Percentiles rank a stretch among this genome's conserved stretches.
These are phyloP conservation scores for Gallirallus australis DNA, from an alignment of 2,797 vertebrate species.

Conservation along the genomic window DNA sequence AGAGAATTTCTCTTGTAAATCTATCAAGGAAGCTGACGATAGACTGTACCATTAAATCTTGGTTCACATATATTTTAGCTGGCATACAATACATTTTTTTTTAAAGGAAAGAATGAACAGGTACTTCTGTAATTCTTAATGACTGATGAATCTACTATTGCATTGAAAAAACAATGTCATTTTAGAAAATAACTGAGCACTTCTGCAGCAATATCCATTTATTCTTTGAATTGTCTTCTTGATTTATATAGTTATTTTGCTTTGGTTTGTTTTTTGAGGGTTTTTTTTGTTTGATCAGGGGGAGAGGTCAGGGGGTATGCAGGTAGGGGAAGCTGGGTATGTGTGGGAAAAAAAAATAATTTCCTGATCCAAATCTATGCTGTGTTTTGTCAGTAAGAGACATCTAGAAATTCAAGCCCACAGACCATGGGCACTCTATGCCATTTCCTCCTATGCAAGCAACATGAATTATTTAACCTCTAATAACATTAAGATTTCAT, in stretches of 20 bases:
- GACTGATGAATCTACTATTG: conserved; percentile 12
- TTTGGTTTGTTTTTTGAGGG: not conserved
- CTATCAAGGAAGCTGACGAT: not conserved
- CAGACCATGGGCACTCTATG: not conserved
- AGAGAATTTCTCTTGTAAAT: conserved; percentile 5
- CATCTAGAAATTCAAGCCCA: not conserved
- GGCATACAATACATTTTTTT: not conserved
- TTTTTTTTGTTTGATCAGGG: not conserved
- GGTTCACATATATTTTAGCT: conserved; percentile 24
- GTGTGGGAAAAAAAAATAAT: not conserved
- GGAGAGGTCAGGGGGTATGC: too few relatives aligned
- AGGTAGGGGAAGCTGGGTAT: too few relatives aligned
- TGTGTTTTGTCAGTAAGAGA: not conserved
- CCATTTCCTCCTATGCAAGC: conserved; percentile 1
- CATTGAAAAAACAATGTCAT: conserved; percentile 8
- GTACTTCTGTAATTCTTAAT: conserved; percentile 29
- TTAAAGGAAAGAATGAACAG: not conserved
- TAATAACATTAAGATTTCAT: conserved; percentile 59
- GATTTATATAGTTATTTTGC: not conserved
- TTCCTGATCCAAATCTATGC: not conserved
- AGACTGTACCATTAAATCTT: not conserved
- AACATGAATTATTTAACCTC: conserved; percentile 61
- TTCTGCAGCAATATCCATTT: not conserved
- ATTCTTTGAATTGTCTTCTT: conserved; percentile 10
- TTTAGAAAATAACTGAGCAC: not conserved